Percentiles rank a stretch among this genome's conserved stretches.
Conservation (phyloP, 2,113 vertebrate genomes). For the Atlantisia rogersi region DNA sequence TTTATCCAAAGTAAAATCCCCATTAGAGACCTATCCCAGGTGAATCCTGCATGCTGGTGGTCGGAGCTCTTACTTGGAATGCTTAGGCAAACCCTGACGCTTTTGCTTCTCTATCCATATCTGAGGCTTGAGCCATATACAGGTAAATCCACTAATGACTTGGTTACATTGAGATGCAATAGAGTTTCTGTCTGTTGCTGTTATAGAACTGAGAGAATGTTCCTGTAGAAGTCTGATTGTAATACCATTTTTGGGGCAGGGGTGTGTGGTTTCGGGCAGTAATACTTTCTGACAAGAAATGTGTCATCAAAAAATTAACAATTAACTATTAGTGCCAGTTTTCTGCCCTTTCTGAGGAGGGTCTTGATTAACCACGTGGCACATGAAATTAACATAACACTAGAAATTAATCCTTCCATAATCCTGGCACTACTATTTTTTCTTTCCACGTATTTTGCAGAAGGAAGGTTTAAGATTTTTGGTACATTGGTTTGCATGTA, state of each 20-base stretch:
- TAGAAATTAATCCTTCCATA: not conserved
- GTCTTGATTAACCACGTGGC: not conserved
- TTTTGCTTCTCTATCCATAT: not conserved
- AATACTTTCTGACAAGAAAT: not conserved
- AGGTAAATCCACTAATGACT: not conserved
- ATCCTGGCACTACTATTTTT: not conserved
- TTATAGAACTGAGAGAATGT: not conserved
- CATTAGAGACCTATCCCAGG: not conserved
- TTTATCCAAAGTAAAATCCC: not conserved
- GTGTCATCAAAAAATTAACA: no score
- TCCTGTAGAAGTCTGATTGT: not conserved
- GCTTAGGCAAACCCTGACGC: not conserved
- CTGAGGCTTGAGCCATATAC: not conserved
- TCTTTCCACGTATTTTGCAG: not conserved
- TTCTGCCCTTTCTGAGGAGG: not conserved
- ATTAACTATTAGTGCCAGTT: not conserved
- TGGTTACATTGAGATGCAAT: not conserved
- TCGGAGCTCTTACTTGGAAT: not conserved
- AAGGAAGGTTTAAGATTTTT: not conserved
- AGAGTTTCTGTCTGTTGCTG: fast-evolving
- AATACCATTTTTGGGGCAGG: fast-evolving
- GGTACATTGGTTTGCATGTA: not conserved
- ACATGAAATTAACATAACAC: not conserved
- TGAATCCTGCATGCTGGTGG: not conserved
- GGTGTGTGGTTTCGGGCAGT: not conserved